Percentiles rank a stretch among this genome's conserved stretches.
These are phyloP conservation scores for Watsonalla cultraria DNA, from an alignment of 2,888 invertebrate species.

Conservation along the genomic window DNA sequence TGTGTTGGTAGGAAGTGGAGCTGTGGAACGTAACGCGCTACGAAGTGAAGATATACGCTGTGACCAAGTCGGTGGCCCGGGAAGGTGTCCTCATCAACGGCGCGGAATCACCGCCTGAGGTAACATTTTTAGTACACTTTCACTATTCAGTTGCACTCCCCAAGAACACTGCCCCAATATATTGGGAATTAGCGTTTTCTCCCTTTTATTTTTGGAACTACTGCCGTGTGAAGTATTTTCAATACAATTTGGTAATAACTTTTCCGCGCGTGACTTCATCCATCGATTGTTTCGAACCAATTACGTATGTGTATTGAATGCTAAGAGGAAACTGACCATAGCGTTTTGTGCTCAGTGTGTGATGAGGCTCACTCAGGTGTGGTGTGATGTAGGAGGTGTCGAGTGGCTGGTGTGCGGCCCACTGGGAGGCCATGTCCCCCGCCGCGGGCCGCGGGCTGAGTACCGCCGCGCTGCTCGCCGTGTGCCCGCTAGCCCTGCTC, in stretches of 20 bases:
- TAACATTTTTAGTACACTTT: constrained; percentile 10
- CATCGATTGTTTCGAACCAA: too few species aligned
- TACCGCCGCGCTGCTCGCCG: constrained; percentile 50
- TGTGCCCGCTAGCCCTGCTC: constrained; percentile 46
- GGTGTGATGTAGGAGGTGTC: constrained; percentile 50
- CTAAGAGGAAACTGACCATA: too few species aligned
- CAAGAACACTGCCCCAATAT: too few species aligned
- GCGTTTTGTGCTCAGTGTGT: too few species aligned
- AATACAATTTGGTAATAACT: neutral
- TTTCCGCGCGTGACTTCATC: too few species aligned
- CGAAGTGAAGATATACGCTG: constrained; percentile 69
- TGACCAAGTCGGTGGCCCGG: constrained; percentile 57
- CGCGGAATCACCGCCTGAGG: constrained; percentile 57
- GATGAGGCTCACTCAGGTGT: neutral
- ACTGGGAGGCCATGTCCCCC: constrained; percentile 54
- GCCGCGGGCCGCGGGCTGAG: constrained; percentile 29
- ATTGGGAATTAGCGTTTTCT: too few species aligned
- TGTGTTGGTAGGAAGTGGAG: constrained; percentile 48
- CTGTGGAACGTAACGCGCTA: constrained; percentile 61
- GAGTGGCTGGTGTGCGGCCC: constrained; percentile 53
- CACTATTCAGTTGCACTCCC: too few species aligned
- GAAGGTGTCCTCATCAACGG: constrained; percentile 55
- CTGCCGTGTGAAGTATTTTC: neutral
- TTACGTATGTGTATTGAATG: too few species aligned
- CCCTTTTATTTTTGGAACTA: neutral